A percentile compares a stretch with the other conserved stretches of the same genome.
phyloP scores from a whole-genome alignment of 2,888 invertebrate genomes.

The Amphimallon solstitiale region DNA sequence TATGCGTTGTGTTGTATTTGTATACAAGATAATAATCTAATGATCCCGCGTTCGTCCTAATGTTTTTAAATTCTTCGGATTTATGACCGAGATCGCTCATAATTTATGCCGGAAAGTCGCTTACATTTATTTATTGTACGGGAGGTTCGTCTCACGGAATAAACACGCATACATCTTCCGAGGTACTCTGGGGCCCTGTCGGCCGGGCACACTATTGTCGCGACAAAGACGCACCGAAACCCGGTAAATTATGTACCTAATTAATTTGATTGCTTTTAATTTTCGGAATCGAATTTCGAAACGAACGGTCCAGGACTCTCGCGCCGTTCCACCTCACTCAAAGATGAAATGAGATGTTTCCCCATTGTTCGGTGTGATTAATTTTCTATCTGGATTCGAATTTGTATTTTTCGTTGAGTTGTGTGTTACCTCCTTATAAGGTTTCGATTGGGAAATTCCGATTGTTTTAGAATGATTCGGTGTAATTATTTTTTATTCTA shows the following conservation, averaged over 20 bases:
- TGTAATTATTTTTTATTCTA: too few species aligned
- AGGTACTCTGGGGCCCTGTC: slow-evolving; percentile 6
- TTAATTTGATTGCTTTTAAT: slow-evolving; percentile 29
- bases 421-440: too few species aligned
- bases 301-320: not conserved
- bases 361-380: not conserved
- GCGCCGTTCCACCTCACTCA: not conserved
- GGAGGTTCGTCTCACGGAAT: slow-evolving; percentile 9
- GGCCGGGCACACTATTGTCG: slow-evolving; percentile 8
- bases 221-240: slow-evolving; percentile 17
- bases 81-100: slow-evolving; percentile 37
- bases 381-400: too few species aligned
- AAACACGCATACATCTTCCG: slow-evolving; percentile 12
- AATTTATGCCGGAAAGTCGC: slow-evolving; percentile 36
- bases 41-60: slow-evolving; percentile 39
- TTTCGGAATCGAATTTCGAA: slow-evolving; percentile 19
- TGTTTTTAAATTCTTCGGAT: slow-evolving; percentile 38
- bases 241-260: slow-evolving; percentile 26
- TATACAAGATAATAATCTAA: slow-evolving; percentile 39
- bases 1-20: not conserved
- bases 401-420: too few species aligned
- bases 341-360: slow-evolving; percentile 2
- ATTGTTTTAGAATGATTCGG: too few species aligned
- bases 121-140: slow-evolving; percentile 36
- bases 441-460: too few species aligned